A percentile compares a stretch with the other conserved stretches of the same genome.
Evolutionary conservation across 2,888 invertebrate genomes (phyloP).

Genomic region (Drosophila monieri): DNA sequence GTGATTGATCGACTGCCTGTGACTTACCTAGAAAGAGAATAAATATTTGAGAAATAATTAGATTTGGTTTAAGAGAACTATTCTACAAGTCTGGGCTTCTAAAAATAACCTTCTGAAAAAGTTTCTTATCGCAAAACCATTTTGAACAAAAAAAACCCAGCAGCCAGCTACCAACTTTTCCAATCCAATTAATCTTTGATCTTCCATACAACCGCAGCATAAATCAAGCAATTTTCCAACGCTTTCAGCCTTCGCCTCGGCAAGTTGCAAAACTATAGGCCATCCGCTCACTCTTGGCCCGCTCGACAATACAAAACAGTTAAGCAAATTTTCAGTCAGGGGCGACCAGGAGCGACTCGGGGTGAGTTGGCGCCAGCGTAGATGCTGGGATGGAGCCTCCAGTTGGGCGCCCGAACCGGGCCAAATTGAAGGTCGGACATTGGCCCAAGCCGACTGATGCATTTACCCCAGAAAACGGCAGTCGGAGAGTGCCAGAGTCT

Average conservation of each 20-base stretch:
- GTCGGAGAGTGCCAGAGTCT: slow-evolving; percentile 12
- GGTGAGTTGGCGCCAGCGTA: slow-evolving; percentile 9
- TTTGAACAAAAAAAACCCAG: background rate
- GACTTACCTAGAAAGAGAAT: slow-evolving; percentile 42
- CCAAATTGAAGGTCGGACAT: slow-evolving; percentile 80
- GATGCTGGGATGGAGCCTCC: slow-evolving; percentile 16
- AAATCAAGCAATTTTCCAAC: slow-evolving; percentile 27
- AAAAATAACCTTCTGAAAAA: too few relatives aligned
- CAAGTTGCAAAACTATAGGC: slow-evolving; percentile 25
- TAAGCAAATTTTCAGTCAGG: slow-evolving; percentile 42
- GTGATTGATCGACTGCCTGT: slow-evolving; percentile 23
- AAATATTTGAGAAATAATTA: slow-evolving; percentile 20
- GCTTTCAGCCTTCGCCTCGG: slow-evolving; percentile 21
- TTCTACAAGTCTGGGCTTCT: too few relatives aligned
- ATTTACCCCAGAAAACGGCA: slow-evolving; percentile 72
- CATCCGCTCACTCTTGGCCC: slow-evolving; percentile 38
- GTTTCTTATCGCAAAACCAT: too few relatives aligned
- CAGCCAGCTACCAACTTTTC: background rate
- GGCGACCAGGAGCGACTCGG: slow-evolving; percentile 38
- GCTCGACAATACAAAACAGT: slow-evolving; percentile 32
- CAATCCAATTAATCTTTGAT: slow-evolving; percentile 29
- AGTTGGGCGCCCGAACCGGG: slow-evolving; percentile 32
- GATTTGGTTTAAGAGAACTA: background rate
- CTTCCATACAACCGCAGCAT: slow-evolving; percentile 12
- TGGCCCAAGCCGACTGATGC: slow-evolving; percentile 68